Conservation (phyloP, 2,888 invertebrate genomes). For the Lochmaea capreae region DNA sequence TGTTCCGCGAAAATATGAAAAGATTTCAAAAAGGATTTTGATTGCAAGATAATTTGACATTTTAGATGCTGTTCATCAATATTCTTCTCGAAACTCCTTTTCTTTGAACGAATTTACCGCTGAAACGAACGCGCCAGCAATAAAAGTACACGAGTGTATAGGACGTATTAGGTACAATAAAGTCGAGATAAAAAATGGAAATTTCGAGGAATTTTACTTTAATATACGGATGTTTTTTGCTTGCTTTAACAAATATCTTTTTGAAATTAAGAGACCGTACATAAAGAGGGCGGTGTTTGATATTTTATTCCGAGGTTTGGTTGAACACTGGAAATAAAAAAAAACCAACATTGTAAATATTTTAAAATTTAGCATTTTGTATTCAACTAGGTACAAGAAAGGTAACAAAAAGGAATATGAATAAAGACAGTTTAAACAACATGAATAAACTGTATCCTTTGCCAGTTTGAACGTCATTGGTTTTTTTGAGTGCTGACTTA, state of each 20-base stretch:
- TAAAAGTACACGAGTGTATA: constrained; percentile 26
- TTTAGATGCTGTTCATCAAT: constrained; percentile 56
- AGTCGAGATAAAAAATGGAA: constrained; percentile 17
- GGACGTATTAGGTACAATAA: constrained; percentile 19
- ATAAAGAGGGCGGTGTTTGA: background rate
- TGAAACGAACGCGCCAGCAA: constrained; percentile 31
- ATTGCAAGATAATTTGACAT: constrained; percentile 59
- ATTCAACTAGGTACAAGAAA: background rate
- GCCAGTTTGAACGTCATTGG: background rate
- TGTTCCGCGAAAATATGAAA: constrained; percentile 57
- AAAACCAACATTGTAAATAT: background rate
- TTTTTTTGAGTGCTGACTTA: background rate
- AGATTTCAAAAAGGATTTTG: constrained; percentile 57
- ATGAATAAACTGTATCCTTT: background rate
- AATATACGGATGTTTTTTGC: background rate
- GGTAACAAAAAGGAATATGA: background rate
- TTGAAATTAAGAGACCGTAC: background rate
- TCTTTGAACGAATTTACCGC: constrained; percentile 48
- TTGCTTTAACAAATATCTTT: constrained; percentile 12
- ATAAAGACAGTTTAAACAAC: background rate
- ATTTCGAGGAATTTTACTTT: constrained; percentile 7
- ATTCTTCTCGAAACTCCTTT: constrained; percentile 52
- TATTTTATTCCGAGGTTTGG: background rate
- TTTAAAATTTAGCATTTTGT: background rate
- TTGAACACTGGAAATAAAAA: background rate